Percentiles rank a stretch among this genome's conserved stretches.
Conservation (phyloP, 2,888 invertebrate genomes). For the Thumatha senex region DNA sequence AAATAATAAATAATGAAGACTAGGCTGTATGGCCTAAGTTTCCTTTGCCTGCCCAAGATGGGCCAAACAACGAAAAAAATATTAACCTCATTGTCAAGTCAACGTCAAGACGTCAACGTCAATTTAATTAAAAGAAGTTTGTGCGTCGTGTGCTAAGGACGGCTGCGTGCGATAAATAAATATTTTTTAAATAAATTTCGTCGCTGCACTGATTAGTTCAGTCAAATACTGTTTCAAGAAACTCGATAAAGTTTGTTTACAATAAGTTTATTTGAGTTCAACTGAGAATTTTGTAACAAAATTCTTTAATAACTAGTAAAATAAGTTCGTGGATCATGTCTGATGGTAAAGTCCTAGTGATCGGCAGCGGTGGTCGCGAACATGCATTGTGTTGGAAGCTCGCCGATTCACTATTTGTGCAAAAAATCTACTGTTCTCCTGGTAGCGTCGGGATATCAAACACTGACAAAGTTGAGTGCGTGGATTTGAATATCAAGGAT, state of each 20-base stretch:
- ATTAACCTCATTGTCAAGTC: no score
- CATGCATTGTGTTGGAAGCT: conserved; percentile 98
- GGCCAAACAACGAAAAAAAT: no score
- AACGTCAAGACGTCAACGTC: conserved; percentile 21
- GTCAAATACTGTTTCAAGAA: conserved; percentile 5
- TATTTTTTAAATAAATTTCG: conserved; percentile 20
- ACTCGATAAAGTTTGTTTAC: neutral
- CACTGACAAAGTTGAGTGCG: conserved; percentile 87
- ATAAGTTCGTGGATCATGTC: conserved; percentile 52
- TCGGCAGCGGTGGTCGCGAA: conserved; percentile 97
- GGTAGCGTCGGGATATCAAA: conserved; percentile 94
- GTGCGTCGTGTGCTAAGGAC: conserved; percentile 50
- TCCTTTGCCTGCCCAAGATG: no score
- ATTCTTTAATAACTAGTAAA: conserved; percentile 40
- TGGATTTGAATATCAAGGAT: conserved; percentile 86
- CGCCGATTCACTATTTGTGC: conserved; percentile 88
- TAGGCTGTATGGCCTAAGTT: no score
- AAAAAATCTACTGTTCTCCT: conserved; percentile 91
- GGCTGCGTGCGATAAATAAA: conserved; percentile 33
- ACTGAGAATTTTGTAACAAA: conserved; percentile 46
- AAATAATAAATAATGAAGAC: no score
- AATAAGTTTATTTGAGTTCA: conserved; percentile 11
- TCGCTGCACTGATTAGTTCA: conserved; percentile 8
- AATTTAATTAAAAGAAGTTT: conserved; percentile 58
- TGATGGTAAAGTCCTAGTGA: conserved; percentile 87